A percentile compares a stretch with the other conserved stretches of the same genome.
phyloP scores from a whole-genome alignment of 2,888 invertebrate genomes.

The Cephus pygmeus region DNA sequence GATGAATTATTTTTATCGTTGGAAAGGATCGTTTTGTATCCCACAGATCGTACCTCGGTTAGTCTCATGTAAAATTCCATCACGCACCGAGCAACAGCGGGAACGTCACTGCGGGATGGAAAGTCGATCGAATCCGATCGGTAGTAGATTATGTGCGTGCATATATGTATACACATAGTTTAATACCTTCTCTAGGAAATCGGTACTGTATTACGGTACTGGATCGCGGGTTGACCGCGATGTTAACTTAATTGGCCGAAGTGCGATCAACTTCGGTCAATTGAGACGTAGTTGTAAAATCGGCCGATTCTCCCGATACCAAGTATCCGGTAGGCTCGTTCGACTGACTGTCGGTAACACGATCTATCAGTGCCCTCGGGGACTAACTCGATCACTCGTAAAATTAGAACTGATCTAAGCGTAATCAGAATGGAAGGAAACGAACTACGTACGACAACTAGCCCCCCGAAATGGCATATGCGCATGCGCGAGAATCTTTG shows the following conservation, averaged over 20 bases:
- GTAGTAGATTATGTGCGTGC: neutral
- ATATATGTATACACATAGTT: neutral
- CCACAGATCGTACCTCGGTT: neutral
- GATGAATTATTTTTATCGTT: neutral
- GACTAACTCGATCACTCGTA: conserved; percentile 35
- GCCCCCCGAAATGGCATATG: conserved; percentile 9
- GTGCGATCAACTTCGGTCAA: conserved; percentile 23
- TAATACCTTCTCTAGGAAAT: neutral
- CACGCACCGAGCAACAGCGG: neutral
- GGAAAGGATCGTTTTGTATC: neutral
- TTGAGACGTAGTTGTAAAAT: conserved; percentile 37
- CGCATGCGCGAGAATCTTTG: conserved; percentile 13
- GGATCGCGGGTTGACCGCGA: conserved; percentile 18
- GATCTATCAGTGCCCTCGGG: conserved; percentile 6
- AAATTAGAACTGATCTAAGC: conserved; percentile 54
- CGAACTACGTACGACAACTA: neutral
- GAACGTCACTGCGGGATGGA: neutral
- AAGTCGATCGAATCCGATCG: neutral
- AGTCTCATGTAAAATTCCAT: neutral
- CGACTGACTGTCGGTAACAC: conserved; percentile 4
- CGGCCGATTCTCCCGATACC: conserved; percentile 1
- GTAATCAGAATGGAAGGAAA: neutral
- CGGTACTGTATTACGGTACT: neutral
- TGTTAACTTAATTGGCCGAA: conserved; percentile 36
- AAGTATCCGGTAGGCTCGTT: conserved; percentile 5